phyloP scores from a whole-genome alignment of 2,888 invertebrate species.

The Ormyrus labotus region DNA sequence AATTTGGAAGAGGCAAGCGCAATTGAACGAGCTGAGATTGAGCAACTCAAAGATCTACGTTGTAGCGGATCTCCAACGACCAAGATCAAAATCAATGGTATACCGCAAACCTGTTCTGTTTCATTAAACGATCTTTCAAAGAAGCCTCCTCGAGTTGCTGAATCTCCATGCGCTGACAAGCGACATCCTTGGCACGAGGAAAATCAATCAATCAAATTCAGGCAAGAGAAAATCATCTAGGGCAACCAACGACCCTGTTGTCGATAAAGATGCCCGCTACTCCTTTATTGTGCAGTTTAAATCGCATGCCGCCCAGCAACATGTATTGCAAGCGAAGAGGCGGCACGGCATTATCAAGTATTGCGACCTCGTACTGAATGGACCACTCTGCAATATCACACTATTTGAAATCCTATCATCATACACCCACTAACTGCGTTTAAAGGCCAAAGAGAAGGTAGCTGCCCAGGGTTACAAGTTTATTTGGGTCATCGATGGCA shows the following conservation, averaged over 20 bases:
- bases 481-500: not conserved
- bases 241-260: too few relatives aligned
- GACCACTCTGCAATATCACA: not conserved
- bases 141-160: not conserved
- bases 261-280: too few relatives aligned
- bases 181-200: not conserved
- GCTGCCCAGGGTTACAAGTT: not conserved
- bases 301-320: not conserved
- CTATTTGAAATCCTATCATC: not conserved
- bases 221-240: not conserved
- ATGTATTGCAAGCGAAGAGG: not conserved
- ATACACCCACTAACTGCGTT: not conserved
- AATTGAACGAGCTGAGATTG: not conserved
- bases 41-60: not conserved
- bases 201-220: not conserved
- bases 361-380: not conserved
- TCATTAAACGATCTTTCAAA: not conserved
- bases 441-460: not conserved
- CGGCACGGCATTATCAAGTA: not conserved
- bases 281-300: conserved; percentile 14
- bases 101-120: not conserved
- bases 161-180: not conserved
- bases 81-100: not conserved
- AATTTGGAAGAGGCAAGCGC: too few relatives aligned
- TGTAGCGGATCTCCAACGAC: not conserved